Percentiles rank a stretch among this genome's conserved stretches.
Conservation (phyloP, 2,113 vertebrate genomes). For the Acinonyx jubatus region DNA sequence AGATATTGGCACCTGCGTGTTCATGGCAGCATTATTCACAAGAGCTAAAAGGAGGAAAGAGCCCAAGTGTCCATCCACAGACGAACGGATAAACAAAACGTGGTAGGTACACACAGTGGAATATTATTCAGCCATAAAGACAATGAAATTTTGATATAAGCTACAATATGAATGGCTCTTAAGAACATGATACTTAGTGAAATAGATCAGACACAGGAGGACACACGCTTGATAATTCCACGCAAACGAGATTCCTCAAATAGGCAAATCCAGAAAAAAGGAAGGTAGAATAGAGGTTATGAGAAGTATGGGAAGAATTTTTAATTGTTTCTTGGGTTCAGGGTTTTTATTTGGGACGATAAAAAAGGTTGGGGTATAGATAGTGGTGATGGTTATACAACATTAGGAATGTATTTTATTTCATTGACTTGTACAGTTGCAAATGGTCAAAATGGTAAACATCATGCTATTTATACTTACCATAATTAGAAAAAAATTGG, state of each 20-base stretch:
- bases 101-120: accelerated
- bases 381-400: background rate
- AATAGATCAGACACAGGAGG: background rate
- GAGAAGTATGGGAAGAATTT: background rate
- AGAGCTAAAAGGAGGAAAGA: background rate
- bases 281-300: background rate
- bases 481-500: background rate
- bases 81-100: background rate
- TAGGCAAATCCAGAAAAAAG: background rate
- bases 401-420: too few relatives aligned
- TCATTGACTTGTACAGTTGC: background rate
- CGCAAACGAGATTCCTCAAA: background rate
- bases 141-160: background rate
- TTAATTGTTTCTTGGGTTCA: background rate
- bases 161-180: background rate
- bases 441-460: background rate
- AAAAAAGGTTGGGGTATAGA: background rate
- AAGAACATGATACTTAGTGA: background rate
- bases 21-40: background rate
- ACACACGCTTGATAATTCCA: background rate
- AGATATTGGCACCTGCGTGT: background rate
- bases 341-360: background rate
- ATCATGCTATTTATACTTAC: background rate
- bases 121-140: background rate
- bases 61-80: too few relatives aligned